These are phyloP conservation scores for Triplophysa tibetana DNA, from an alignment of 2,113 vertebrate species.

Conservation along the genomic window DNA sequence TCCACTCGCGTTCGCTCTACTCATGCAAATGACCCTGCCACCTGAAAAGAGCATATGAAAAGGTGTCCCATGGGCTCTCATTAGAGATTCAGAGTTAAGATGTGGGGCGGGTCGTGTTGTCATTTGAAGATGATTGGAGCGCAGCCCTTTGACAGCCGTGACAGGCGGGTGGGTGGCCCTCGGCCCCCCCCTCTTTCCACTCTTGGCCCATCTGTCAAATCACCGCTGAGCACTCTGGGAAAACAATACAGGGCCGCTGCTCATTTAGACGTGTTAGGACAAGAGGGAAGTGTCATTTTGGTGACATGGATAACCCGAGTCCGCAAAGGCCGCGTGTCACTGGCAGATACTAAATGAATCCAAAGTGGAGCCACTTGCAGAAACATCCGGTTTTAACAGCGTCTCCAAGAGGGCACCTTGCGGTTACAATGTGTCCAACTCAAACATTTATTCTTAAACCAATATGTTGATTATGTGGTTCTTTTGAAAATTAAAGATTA, in stretches of 20 bases:
- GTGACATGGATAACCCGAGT: constrained; percentile 42
- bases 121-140: constrained; percentile 51
- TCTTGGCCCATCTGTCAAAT: constrained; percentile 56
- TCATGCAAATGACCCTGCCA: constrained; percentile 50
- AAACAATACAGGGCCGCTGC: constrained; percentile 39
- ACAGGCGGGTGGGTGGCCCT: constrained; percentile 54
- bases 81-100: constrained; percentile 54
- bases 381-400: constrained; percentile 3
- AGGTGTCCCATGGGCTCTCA: constrained; percentile 51
- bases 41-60: constrained; percentile 43
- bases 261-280: constrained; percentile 52
- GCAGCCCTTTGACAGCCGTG: constrained; percentile 52
- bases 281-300: constrained; percentile 54
- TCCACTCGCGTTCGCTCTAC: neutral
- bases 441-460: no score
- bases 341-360: constrained; percentile 37
- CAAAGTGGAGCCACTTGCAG: neutral
- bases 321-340: constrained; percentile 40
- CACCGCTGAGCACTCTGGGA: constrained; percentile 36
- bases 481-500: no score
- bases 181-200: constrained; percentile 23
- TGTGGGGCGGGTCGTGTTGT: constrained; percentile 47
- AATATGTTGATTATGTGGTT: no score
- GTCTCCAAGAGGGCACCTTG: neutral
- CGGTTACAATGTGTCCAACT: neutral